Evolutionary conservation across 1,140 invertebrate genomes (phyloP).

Genomic region (Sarcophaga bullata): DNA sequence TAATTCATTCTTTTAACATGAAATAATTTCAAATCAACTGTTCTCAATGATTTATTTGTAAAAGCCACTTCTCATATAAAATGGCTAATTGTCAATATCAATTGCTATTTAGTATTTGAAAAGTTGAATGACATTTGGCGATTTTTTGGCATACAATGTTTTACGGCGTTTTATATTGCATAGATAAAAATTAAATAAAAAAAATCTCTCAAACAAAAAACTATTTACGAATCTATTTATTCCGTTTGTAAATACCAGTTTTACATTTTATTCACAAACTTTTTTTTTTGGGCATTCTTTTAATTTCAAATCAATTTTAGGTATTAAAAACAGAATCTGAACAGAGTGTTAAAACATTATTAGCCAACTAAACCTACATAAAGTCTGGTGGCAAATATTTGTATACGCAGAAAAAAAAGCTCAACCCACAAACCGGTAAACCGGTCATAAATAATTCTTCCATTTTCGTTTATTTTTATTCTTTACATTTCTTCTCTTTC

Average conservation of each 20-base stretch:
- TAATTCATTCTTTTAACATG: no score
- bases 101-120: not conserved
- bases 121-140: constrained; percentile 9
- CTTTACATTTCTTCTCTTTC: not conserved
- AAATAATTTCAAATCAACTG: no score
- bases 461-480: constrained; percentile 1
- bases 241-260: no score
- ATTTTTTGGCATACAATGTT: no score
- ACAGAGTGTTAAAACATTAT: not conserved
- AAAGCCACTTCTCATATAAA: not conserved
- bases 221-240: no score
- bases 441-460: constrained; percentile 18
- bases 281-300: no score
- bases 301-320: no score
- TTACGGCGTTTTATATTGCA: no score
- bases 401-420: not conserved
- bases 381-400: not conserved
- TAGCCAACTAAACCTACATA: not conserved
- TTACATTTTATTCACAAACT: no score
- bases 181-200: no score
- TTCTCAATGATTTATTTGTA: not conserved
- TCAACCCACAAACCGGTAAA: constrained; percentile 17
- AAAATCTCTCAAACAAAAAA: no score
- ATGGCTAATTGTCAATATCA: not conserved
- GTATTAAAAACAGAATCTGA: not conserved